Conservation (phyloP, 2,113 vertebrate species). For the Rhynchomys soricoides region DNA sequence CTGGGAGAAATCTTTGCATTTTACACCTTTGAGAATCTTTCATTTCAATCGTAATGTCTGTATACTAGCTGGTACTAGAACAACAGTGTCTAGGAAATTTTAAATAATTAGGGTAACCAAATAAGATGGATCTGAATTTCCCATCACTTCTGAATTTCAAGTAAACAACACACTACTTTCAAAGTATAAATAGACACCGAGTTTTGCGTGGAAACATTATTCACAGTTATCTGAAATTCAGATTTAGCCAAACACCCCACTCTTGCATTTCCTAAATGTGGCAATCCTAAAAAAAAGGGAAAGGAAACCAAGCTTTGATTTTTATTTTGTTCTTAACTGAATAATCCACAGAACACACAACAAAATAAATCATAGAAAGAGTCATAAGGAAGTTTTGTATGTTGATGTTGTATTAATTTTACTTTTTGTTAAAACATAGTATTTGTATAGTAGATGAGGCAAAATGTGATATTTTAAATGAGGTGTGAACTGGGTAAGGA, state of each 20-base stretch:
- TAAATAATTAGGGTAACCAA: neutral
- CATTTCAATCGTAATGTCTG: constrained; percentile 17
- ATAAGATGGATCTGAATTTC: neutral
- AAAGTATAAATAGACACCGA: neutral
- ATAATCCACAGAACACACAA: constrained; percentile 23
- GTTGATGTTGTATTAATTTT: neutral
- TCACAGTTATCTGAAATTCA: constrained; percentile 46
- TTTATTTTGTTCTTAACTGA: neutral
- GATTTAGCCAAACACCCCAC: neutral
- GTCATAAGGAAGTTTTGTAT: neutral
- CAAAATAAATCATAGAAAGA: neutral
- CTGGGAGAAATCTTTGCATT: neutral
- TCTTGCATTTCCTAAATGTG: constrained; percentile 39
- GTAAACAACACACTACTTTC: constrained; percentile 34
- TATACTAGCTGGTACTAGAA: neutral
- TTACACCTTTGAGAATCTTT: constrained; percentile 29
- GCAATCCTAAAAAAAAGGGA: neutral
- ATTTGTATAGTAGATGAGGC: neutral
- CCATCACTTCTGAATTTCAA: constrained; percentile 43
- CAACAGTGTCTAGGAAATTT: constrained; percentile 22
- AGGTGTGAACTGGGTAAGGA: neutral
- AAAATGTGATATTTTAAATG: neutral
- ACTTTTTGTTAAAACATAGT: neutral
- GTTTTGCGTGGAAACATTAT: constrained; percentile 19
- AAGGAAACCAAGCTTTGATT: constrained; percentile 7